Base-by-base conservation (phyloP, 2,113 vertebrate species). In the Sturnira hondurensis region DNA sequence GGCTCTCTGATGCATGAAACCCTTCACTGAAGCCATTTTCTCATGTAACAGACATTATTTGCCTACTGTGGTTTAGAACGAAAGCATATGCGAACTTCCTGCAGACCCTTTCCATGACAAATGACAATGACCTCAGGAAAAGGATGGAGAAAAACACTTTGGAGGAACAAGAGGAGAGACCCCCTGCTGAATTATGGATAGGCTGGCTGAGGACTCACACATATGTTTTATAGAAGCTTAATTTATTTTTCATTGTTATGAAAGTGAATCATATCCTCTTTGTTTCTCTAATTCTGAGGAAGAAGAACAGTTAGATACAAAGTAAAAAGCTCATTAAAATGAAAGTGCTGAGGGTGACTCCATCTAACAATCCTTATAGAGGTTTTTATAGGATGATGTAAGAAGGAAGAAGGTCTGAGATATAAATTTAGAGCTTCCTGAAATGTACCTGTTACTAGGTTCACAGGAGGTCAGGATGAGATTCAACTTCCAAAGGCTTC, bases 261-360 rank as follows among this genome's bases (percentile, higher is more conserved):
- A 97, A 98, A 96, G 28, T 87, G 73, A 97, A 96, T 97, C 92
- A 71, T 52, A 93, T 81, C 45, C 10, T 88, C 81, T 92, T 91
- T 87, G 52, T 82, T 83, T 92, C 78, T 96, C 71, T 94, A 93
- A 90, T 96, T 94, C 87, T 93, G 36, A 88, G 28, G 56, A 63
- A 86, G 76, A 97, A 76, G 54, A 93, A 77, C 73, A 94, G 31
- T 80, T 93, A 81, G 76, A 84, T 56, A 77, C 78, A 96, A 91
- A 96, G n/a, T 82, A 85, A 98, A 97, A 88, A 20, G 43, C 12
- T 36, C 15, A 12, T 97, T 96, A 97, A 97, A 97, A 93, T 93
- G n/a, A 82, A 31, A 16, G 0, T 63, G 74, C 94, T 96, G 63
- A 47, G 80, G 65, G 58, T 33, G 86, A 89, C 89, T 97, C 45